Evolutionary conservation across 2,888 invertebrate species (phyloP), one percentile per base, ranked within the genome.

Genomic region (Metacarcinus magister): DNA sequence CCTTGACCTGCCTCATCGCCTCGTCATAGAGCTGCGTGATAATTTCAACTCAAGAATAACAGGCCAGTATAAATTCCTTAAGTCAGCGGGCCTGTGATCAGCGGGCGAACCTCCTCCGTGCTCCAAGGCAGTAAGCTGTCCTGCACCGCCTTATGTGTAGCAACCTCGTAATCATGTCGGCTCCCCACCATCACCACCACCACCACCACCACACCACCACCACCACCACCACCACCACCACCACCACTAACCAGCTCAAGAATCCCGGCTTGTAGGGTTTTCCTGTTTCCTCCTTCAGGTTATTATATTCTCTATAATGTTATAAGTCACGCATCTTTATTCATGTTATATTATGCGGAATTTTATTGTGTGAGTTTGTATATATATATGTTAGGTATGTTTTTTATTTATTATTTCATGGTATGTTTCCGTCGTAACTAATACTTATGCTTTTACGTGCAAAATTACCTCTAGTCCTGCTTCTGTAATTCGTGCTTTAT

Each of bases 81-180:
- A 87, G 87, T 87, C 87, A 39, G 87, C 87, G 32, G 87, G 87
- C 87, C 87, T 87, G 87, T 87, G 87, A 87, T 87, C 87, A 87
- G 87, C 87, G 39, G 32, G 87, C 39, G 16, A 13, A 39, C 87
- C 87, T 75, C 75, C 32, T 87, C 39, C 87, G 87, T 87, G 87
- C 32, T 87, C 87, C 87, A 32, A 16, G 87, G 39, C 39, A 32
- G 87, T 87, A 32, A 87, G 87, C 87, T 87, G 87, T 39, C 87
- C 87, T 39, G 87, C 87, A 39, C 87, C 87, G 87, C 87, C 87
- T 32, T 87, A 39, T 87, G 87, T 87, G 87, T 16, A 39, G 32
- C 16, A 0, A 39, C 8, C 13, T 87, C 87, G 39, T 87, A 39
- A 87, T 32, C 87, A 87, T 16, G 87, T 75, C 75, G 75, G 75